Conservation (phyloP, 30 jellyfish, hydroid and myxozoan genomes). For the Pelagia noctiluca region DNA sequence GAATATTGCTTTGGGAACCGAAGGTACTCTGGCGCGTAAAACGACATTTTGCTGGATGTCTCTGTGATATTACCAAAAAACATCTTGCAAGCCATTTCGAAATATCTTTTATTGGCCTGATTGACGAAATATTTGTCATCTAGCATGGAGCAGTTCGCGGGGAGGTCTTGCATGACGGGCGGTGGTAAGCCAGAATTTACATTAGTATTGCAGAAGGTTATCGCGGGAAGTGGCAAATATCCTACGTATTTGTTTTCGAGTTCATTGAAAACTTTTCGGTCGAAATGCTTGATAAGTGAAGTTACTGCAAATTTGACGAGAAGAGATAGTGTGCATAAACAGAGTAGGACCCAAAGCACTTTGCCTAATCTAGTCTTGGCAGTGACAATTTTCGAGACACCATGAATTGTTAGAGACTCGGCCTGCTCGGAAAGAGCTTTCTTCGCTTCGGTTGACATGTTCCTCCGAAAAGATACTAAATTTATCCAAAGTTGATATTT, state of each 20-base stretch:
- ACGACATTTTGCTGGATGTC: neutral
- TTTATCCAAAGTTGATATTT: too few species aligned
- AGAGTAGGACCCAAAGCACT: neutral
- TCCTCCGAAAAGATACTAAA: too few species aligned
- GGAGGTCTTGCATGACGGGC: conserved; percentile 39
- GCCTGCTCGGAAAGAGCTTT: conserved; percentile 13
- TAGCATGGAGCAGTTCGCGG: conserved; percentile 37
- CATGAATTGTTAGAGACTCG: conserved; percentile 41
- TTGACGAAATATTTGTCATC: conserved; percentile 7
- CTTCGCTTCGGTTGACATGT: neutral
- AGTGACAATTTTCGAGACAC: conserved; percentile 2
- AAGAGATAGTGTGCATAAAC: neutral
- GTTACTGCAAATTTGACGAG: neutral
- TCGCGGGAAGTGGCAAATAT: conserved; percentile 3
- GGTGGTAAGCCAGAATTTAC: conserved; percentile 3
- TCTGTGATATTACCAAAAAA: conserved; percentile 3
- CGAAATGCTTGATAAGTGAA: neutral
- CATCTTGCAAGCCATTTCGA: neutral
- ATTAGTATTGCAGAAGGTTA: conserved; percentile 31
- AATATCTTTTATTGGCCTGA: neutral
- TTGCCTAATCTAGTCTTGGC: conserved; percentile 13
- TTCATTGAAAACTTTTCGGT: neutral
- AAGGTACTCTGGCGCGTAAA: neutral
- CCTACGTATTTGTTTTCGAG: neutral
- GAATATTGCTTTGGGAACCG: conserved; percentile 31